phyloP scores from a whole-genome alignment of 2,797 vertebrate species.

The Mormyrops attenuatus region DNA sequence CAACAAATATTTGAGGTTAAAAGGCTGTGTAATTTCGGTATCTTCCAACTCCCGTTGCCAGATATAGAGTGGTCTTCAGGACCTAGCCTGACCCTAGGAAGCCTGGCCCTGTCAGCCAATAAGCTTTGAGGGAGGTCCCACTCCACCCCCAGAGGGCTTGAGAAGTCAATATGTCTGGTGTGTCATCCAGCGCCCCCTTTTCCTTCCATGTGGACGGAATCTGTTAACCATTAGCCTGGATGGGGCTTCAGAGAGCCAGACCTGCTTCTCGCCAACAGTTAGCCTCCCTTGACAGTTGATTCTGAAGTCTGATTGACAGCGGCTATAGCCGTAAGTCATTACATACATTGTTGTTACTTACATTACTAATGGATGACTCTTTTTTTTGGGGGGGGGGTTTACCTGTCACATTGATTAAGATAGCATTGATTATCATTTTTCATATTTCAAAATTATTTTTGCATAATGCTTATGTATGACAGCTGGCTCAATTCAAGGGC shows the following conservation, averaged over 20 bases:
- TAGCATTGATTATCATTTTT: not conserved
- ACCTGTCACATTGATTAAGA: not conserved
- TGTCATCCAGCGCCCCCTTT: not conserved
- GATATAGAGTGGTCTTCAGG: not conserved
- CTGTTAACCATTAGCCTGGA: slow-evolving; percentile 11
- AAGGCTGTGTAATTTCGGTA: not conserved
- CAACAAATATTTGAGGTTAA: slow-evolving; percentile 19
- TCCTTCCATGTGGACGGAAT: not conserved
- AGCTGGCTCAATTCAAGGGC: not conserved
- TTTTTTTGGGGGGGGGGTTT: not conserved
- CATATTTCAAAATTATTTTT: not conserved
- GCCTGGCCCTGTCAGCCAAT: slow-evolving; percentile 14
- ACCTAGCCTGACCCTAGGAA: not conserved
- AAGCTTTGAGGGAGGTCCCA: slow-evolving; percentile 7
- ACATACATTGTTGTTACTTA: not conserved
- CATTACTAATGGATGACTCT: not conserved
- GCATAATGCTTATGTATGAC: not conserved
- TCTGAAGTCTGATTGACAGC: not conserved
- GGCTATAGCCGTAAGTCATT: not conserved
- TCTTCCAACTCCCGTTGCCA: not conserved
- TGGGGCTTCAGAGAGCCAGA: not conserved
- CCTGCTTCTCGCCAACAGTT: not conserved
- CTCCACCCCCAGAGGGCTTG: not conserved
- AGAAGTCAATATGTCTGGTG: not conserved
- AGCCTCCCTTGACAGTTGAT: not conserved